Base-by-base conservation (phyloP, 2,888 invertebrate species). In the Cotesia congregata region DNA sequence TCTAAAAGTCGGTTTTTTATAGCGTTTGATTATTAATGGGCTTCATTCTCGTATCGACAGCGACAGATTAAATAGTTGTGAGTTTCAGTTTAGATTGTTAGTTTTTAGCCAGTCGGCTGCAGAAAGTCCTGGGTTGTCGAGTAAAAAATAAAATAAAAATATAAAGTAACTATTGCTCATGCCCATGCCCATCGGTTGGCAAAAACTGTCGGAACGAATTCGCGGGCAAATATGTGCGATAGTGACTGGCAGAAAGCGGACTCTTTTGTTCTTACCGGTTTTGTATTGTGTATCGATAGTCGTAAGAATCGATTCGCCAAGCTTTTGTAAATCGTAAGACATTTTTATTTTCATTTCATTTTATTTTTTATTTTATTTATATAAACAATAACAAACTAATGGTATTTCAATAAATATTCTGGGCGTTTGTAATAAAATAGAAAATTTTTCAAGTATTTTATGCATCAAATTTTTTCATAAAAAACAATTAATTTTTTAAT, bases 241-340 rank as follows among this genome's bases (percentile, higher is more conserved):
- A 72, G 72, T 59, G 64, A 20, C 64, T 72, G 72, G 76, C 70
- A 71, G 20, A 6, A 39, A 59, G 68, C 39, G 39, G 70, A 50
- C 61, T 74, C 80, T 81, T 83, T 83, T 83, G 82, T 84, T 82
- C 79, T 64, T 71, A 78, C 76, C 75, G 75, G 77, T 77, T 73
- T 77, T 73, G 65, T 81, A 82, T 77, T 73, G 77, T 73, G 67
- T 81, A 82, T 86, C 86, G 85, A 85, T 85, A 85, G 84, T 85
- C 84, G 82, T 82, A 80, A 79, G 77, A 83, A 87, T 86, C 85
- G 83, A 87, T 87, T 87, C 81, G 86, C 80, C 78, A 60, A 81
- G 84, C 81, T 73, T 81, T 80, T 82, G 80, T 81, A 80, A 77
- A 82, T 75, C 79, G 71, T 69, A 71, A 41, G 1, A 64, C 40